Percentiles rank a stretch among this genome's conserved stretches.
phyloP scores from a whole-genome alignment of 2,888 invertebrate species.

The Ryuthela nishihirai region DNA sequence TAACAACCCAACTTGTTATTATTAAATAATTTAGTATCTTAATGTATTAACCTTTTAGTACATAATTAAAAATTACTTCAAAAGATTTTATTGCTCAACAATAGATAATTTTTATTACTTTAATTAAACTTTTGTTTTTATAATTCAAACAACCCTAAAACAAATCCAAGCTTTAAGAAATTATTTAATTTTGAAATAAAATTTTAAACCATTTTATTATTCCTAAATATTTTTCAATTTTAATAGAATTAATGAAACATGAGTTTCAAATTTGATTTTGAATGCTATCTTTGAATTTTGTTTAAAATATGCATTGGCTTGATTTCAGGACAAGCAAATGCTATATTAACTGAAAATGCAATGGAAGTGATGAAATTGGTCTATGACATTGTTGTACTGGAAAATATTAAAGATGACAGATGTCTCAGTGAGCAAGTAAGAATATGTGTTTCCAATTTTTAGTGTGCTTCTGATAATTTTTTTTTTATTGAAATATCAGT shows the following conservation, averaged over 20 bases:
- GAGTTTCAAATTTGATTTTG: slow-evolving; percentile 1
- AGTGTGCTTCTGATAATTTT: not conserved
- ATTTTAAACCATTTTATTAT: not conserved
- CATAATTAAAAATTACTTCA: too few relatives aligned
- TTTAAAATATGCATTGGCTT: not conserved
- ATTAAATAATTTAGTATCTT: too few relatives aligned
- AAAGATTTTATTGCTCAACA: too few relatives aligned
- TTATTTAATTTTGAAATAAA: not conserved
- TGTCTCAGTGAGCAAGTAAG: slow-evolving; percentile 47
- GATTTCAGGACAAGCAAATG: slow-evolving; percentile 50
- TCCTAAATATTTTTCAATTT: not conserved
- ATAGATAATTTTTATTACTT: too few relatives aligned
- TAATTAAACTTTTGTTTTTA: too few relatives aligned
- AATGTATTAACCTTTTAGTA: too few relatives aligned
- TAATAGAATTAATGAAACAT: not conserved
- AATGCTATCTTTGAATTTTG: too few relatives aligned
- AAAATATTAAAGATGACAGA: slow-evolving; percentile 56
- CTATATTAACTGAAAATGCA: slow-evolving; percentile 57
- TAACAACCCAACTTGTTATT: too few relatives aligned
- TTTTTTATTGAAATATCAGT: too few relatives aligned
- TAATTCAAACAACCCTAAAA: too few relatives aligned
- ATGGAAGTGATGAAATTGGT: slow-evolving; percentile 59
- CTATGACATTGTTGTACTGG: slow-evolving; percentile 58
- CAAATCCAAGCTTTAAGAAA: not conserved
- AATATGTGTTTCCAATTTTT: not conserved